A percentile compares a stretch with the other conserved stretches of the same genome.
Evolutionary conservation across 1,140 invertebrate species (phyloP).

Genomic region (Procambarus clarkii): DNA sequence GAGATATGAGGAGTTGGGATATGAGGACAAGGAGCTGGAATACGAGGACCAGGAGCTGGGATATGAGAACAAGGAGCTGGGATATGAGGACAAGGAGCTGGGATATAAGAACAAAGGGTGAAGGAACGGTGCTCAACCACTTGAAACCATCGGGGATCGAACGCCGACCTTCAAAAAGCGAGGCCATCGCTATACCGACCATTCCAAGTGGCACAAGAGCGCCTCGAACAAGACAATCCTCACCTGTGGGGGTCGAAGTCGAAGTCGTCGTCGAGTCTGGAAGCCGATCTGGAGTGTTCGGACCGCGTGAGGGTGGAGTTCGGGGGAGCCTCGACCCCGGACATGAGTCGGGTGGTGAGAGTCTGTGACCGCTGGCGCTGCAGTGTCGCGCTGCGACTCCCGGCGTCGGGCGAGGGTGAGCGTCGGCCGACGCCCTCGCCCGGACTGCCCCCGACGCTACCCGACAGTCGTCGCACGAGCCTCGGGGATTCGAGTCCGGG

Average conservation of each 20-base stretch:
- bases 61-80: no score
- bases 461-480: constrained; percentile 79
- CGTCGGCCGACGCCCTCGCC: constrained; percentile 10
- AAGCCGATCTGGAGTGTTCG: constrained; percentile 67
- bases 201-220: no score
- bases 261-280: constrained; percentile 68
- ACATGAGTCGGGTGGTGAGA: constrained; percentile 70
- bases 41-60: no score
- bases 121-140: no score
- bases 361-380: constrained; percentile 70
- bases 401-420: constrained; percentile 71
- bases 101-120: no score
- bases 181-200: no score
- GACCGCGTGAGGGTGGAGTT: constrained; percentile 66
- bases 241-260: constrained; percentile 67
- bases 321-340: constrained; percentile 54
- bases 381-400: constrained; percentile 68
- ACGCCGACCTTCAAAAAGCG: no score
- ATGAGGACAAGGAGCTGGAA: no score
- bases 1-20: no score
- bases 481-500: constrained; percentile 82
- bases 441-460: constrained; percentile 64
- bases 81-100: no score
- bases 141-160: no score
- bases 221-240: constrained; percentile 11